These are phyloP conservation scores for Sebastes fasciatus DNA, from an alignment of 2,113 vertebrate species.

Conservation along the genomic window DNA sequence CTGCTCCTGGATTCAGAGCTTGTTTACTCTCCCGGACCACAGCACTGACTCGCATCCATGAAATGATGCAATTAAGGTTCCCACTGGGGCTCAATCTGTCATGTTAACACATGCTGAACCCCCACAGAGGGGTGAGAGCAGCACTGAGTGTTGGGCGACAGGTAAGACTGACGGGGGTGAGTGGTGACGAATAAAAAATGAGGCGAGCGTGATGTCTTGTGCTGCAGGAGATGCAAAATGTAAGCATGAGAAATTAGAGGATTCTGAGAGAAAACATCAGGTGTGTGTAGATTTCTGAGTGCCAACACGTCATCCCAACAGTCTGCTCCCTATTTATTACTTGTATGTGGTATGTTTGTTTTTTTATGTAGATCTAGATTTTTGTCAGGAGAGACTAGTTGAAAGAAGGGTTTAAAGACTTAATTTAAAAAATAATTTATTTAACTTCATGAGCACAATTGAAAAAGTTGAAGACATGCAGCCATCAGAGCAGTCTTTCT, in stretches of 20 bases:
- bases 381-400: not conserved
- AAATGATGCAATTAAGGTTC: slow-evolving; percentile 88
- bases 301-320: not conserved
- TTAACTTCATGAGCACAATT: not conserved
- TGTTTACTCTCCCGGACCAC: slow-evolving; percentile 79
- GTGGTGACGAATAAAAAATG: slow-evolving; percentile 20
- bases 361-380: not conserved
- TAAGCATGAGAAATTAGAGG: not conserved
- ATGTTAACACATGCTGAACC: slow-evolving; percentile 82
- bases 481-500: not conserved
- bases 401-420: not conserved
- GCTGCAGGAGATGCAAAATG: not conserved
- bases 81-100: slow-evolving; percentile 87
- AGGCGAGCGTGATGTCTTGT: slow-evolving; percentile 3
- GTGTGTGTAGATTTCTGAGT: not conserved
- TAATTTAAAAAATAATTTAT: not conserved
- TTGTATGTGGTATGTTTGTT: not conserved
- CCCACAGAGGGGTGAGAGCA: slow-evolving; percentile 70
- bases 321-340: not conserved
- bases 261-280: slow-evolving; percentile 11
- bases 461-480: not conserved
- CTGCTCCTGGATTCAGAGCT: slow-evolving; percentile 71
- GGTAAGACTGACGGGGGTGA: slow-evolving; percentile 67
- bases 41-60: slow-evolving; percentile 86
- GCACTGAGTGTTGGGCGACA: slow-evolving; percentile 68